Evolutionary conservation across 2,113 vertebrate genomes (phyloP).

Genomic region (Heterochromis multidens): DNA sequence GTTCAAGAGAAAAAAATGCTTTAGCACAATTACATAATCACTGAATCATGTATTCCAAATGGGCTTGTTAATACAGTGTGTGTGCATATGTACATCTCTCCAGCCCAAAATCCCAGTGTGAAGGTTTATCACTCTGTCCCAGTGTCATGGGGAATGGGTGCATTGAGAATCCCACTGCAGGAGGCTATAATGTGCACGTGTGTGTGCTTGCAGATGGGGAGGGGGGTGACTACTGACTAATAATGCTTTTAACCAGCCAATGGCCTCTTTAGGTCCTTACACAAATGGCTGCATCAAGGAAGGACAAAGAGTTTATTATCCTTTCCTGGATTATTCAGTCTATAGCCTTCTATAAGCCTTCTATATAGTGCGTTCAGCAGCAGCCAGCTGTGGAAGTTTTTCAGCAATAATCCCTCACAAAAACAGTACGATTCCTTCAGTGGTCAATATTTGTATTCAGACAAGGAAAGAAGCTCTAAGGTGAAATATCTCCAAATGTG

Average conservation of each 20-base stretch:
- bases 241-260: constrained; percentile 63
- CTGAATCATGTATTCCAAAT: constrained; percentile 50
- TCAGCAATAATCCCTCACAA: neutral
- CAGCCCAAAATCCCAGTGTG: neutral
- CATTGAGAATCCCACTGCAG: constrained; percentile 17
- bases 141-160: constrained; percentile 12
- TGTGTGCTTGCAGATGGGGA: neutral
- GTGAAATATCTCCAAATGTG: constrained; percentile 1
- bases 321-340: constrained; percentile 16
- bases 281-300: constrained; percentile 40
- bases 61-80: constrained; percentile 1
- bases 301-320: constrained; percentile 35
- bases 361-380: neutral
- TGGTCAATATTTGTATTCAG: constrained; percentile 28
- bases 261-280: constrained; percentile 42
- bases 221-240: constrained; percentile 1
- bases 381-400: neutral
- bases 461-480: neutral
- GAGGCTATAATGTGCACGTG: neutral
- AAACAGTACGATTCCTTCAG: neutral
- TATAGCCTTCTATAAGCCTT: neutral
- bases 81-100: neutral
- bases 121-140: constrained; percentile 14
- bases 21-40: constrained; percentile 44
- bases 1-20: neutral